These are phyloP conservation scores for Darevskia mixta DNA, from an alignment of 2,797 vertebrate species.

Conservation along the genomic window DNA sequence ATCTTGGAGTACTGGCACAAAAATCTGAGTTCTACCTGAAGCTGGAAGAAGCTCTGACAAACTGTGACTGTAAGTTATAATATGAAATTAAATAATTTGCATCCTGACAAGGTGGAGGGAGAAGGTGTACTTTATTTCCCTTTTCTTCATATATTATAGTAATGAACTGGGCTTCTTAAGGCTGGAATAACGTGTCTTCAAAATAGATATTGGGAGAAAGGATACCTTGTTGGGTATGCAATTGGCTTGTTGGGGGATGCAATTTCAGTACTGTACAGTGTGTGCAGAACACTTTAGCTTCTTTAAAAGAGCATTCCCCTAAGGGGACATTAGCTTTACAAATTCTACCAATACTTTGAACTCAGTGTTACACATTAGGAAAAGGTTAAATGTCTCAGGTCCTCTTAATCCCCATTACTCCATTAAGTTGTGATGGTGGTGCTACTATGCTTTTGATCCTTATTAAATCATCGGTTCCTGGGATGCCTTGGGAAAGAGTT, in stretches of 20 bases:
- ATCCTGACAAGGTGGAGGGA: not conserved
- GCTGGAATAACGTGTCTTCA: not conserved
- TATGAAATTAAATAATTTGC: conserved; percentile 17
- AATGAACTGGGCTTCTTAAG: not conserved
- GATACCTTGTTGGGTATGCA: too few species aligned
- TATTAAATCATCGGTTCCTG: not conserved
- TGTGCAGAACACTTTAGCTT: not conserved
- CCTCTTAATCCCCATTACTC: not conserved
- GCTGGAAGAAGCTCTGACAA: conserved; percentile 84
- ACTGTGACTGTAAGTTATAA: conserved; percentile 86
- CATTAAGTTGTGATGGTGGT: not conserved
- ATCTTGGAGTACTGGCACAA: conserved; percentile 85
- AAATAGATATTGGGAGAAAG: not conserved
- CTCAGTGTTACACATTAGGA: not conserved
- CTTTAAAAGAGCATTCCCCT: not conserved
- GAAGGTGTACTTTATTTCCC: not conserved
- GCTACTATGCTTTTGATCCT: not conserved
- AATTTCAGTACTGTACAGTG: not conserved
- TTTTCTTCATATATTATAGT: not conserved
- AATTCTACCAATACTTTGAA: not conserved
- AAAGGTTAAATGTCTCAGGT: not conserved
- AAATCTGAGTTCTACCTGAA: conserved; percentile 86
- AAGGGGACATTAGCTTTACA: not conserved
- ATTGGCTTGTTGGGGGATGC: not conserved
- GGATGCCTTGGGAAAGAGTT: too few species aligned